Evolutionary conservation across 2,113 vertebrate genomes (phyloP), one percentile per base, ranked within the genome.

Genomic region (Mus spicilegus): DNA sequence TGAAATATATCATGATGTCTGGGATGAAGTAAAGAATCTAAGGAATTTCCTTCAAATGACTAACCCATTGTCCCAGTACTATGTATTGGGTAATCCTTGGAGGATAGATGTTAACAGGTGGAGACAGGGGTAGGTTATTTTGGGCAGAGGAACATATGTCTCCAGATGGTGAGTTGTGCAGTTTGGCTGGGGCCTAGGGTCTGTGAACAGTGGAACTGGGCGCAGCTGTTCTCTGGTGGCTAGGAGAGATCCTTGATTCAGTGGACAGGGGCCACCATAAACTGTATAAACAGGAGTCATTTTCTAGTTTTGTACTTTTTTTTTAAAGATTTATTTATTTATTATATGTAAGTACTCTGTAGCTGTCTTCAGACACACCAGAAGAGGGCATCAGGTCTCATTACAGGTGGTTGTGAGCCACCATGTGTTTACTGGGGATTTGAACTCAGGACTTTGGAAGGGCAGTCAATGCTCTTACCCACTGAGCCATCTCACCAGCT

Each of bases 71-170:
- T 94, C 36, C 85, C 12, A 22, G 69, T 51, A 20, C 90, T 92
- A 84, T 93, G 95, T 96, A 69, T 49, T 93, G 91, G 67, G 17
- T 93, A 95, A 95, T 93, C 63, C 88, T 97, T 92, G 80, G 73
- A 87, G 69, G 82, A 93, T 91, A 61, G 72, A 95, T 61, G 78
- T 91, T 30, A 92, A 94, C 97, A 97, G 97, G 97, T 98, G 97
- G 96, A 70, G 90, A 81, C 24, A 87, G 92, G 67, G 70, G 13
- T 42, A 77, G 69, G 73, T 93, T 97, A 97, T 97, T 97, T 96
- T 93, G 67, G 87, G 94, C 91, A 91, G 84, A 26, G 63, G 77
- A 95, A 84, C 97, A 97, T 86, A 90, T 96, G 97, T 92, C 96
- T 78, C 73, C 94, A 95, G 90, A 97, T 96, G 91, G 90, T 58